These are phyloP conservation scores for Sipha maydis DNA, from an alignment of 2,888 invertebrate species.

Conservation along the genomic window DNA sequence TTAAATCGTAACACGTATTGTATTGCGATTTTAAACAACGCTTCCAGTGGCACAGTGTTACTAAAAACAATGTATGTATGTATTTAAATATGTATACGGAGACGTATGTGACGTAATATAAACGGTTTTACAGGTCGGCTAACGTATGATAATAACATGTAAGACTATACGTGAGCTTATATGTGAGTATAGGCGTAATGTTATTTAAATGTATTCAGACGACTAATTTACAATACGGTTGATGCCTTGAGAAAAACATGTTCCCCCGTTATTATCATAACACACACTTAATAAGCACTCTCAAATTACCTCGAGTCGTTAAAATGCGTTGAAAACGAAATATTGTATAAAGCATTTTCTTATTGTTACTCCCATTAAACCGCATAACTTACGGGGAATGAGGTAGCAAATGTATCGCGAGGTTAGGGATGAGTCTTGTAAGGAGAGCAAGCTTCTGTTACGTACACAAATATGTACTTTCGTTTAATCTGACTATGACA, in stretches of 20 bases:
- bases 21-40: too few relatives aligned
- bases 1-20: too few relatives aligned
- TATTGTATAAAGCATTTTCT: background rate
- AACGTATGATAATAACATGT: background rate
- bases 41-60: too few relatives aligned
- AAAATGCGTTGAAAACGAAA: background rate
- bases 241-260: background rate
- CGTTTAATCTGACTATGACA: conserved; percentile 3
- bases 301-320: background rate
- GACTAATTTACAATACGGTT: background rate
- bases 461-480: conserved; percentile 3
- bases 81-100: too few relatives aligned
- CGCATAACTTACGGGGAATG: background rate
- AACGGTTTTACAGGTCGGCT: background rate
- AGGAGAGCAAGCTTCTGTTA: background rate
- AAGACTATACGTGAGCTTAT: background rate
- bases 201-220: conserved; percentile 27
- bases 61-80: too few relatives aligned
- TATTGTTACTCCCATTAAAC: background rate
- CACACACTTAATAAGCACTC: background rate
- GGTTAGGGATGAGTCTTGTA: background rate
- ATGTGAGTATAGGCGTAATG: background rate
- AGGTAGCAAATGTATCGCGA: background rate
- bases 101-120: background rate
- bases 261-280: background rate